Conservation (phyloP, 2,888 invertebrate genomes). For the Drosophila dives region DNA sequence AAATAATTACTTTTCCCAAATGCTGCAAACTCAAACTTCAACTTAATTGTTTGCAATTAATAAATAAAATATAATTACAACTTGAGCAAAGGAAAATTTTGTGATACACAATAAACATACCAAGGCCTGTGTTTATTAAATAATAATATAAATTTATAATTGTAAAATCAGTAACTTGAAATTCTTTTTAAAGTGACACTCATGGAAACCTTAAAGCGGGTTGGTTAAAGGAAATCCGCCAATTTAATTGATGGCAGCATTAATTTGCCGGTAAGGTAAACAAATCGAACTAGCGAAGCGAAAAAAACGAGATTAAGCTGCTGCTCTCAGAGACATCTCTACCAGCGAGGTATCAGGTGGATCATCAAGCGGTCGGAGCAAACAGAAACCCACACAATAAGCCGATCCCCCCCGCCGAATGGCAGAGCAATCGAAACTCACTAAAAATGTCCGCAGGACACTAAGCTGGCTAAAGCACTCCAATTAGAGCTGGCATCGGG, state of each 20-base stretch:
- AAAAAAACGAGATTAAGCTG: not conserved
- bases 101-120: not conserved
- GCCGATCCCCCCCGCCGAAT: constrained; percentile 11
- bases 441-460: constrained; percentile 46
- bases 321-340: not conserved
- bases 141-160: too few species aligned
- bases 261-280: not conserved
- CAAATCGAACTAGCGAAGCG: not conserved
- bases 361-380: not conserved
- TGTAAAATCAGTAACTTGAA: not conserved
- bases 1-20: constrained; percentile 33
- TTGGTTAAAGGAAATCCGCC: not conserved
- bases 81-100: constrained; percentile 1
- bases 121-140: too few species aligned
- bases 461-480: constrained; percentile 55
- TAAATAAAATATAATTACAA: constrained; percentile 5
- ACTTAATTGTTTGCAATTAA: constrained; percentile 17
- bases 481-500: constrained; percentile 50
- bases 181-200: not conserved
- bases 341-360: not conserved
- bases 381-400: not conserved
- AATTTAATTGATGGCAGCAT: not conserved
- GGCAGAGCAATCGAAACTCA: constrained; percentile 43
- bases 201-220: not conserved
- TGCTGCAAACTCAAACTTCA: constrained; percentile 4